phyloP scores from a whole-genome alignment of 2,797 vertebrate species.

The Chrysocyon brachyurus region DNA sequence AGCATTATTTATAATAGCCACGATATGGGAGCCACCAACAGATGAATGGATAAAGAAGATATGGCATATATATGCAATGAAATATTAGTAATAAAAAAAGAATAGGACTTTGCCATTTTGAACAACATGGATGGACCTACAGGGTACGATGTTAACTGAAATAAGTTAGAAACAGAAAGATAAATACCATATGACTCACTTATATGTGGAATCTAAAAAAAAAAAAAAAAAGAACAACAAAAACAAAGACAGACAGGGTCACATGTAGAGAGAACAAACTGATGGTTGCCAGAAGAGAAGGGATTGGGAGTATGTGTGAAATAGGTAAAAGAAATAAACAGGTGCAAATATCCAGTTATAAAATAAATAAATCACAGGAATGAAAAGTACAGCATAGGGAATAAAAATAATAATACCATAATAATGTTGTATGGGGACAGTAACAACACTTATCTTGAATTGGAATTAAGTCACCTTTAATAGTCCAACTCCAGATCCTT shows the following conservation, averaged over 20 bases:
- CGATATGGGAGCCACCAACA: neutral
- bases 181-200: neutral
- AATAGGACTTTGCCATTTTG: neutral
- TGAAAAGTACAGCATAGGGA: neutral
- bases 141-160: neutral
- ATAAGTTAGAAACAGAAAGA: neutral
- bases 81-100: neutral
- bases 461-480: slow-evolving; percentile 37
- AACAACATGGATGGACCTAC: neutral
- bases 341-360: neutral
- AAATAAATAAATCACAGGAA: neutral
- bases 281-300: neutral
- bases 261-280: neutral
- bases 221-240: neutral
- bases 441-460: neutral
- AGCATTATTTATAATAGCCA: neutral
- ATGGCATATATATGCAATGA: neutral
- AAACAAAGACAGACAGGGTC: neutral
- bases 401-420: neutral
- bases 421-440: neutral
- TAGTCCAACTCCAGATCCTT: neutral
- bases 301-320: neutral
- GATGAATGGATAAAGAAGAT: neutral
- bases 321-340: neutral
- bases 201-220: neutral